Percentiles rank a stretch among this genome's conserved stretches.
These are phyloP conservation scores for Muscina levida DNA, from an alignment of 2,888 invertebrate species.

Conservation along the genomic window DNA sequence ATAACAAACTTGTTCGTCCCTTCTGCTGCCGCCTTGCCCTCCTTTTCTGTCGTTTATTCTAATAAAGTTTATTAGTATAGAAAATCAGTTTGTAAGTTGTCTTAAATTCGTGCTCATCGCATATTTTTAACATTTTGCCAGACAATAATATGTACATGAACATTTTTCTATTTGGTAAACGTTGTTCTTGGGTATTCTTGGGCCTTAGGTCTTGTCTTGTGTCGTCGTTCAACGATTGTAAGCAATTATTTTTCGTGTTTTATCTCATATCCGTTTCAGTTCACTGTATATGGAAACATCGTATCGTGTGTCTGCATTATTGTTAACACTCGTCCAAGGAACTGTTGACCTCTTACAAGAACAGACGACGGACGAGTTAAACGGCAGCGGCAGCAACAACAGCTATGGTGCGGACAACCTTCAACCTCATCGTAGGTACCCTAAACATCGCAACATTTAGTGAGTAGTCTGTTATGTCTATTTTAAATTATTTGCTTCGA, in stretches of 20 bases:
- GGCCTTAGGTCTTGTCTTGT: conserved; percentile 23
- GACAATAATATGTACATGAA: neutral
- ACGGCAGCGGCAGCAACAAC: neutral
- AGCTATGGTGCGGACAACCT: too few relatives aligned
- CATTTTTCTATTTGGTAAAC: neutral
- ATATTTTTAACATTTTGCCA: neutral
- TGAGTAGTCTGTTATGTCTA: conserved; percentile 11
- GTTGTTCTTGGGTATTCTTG: neutral
- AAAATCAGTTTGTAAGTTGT: neutral
- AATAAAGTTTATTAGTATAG: neutral
- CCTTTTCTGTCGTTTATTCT: too few relatives aligned
- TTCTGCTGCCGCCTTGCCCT: too few relatives aligned
- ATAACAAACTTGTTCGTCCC: too few relatives aligned
- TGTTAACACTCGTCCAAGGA: conserved; percentile 34
- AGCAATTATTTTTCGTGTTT: conserved; percentile 51
- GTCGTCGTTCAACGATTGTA: conserved; percentile 4
- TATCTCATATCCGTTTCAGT: conserved; percentile 39
- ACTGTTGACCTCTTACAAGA: conserved; percentile 58
- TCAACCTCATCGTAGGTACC: conserved; percentile 41
- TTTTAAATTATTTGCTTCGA: neutral
- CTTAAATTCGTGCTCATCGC: conserved; percentile 13
- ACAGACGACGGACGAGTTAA: neutral
- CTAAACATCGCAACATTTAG: neutral
- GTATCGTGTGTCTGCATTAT: conserved; percentile 21
- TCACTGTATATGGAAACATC: conserved; percentile 15